These are phyloP conservation scores for Macaria notata DNA, from an alignment of 2,888 invertebrate genomes.

Conservation along the genomic window DNA sequence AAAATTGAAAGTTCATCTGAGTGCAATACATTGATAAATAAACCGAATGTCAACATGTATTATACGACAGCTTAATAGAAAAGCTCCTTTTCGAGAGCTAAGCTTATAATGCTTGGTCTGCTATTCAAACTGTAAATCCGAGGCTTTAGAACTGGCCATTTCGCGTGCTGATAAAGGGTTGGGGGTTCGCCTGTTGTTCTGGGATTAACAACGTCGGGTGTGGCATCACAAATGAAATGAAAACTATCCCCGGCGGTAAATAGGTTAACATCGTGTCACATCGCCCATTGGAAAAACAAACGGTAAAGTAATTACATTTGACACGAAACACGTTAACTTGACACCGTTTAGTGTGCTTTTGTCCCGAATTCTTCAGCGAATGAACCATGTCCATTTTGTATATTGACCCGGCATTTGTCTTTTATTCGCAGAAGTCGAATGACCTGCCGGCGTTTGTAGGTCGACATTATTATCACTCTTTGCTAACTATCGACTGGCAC, in stretches of 20 bases:
- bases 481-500: conserved; percentile 13
- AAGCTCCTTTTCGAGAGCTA: no score
- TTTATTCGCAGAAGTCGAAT: conserved; percentile 5
- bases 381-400: conserved; percentile 20
- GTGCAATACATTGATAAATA: no score
- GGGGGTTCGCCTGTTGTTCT: conserved; percentile 42
- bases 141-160: conserved; percentile 12
- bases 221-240: conserved; percentile 43
- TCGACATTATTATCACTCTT: conserved; percentile 19
- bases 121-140: conserved; percentile 2
- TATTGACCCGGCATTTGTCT: conserved; percentile 19
- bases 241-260: conserved; percentile 44
- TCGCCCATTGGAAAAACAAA: conserved; percentile 42
- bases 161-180: no score
- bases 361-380: conserved; percentile 30
- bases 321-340: conserved; percentile 48
- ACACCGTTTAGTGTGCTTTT: conserved; percentile 32
- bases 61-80: background rate
- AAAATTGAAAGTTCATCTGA: no score
- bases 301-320: conserved; percentile 47
- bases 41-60: no score
- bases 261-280: conserved; percentile 58
- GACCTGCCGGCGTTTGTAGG: conserved; percentile 15
- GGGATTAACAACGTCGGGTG: conserved; percentile 39
- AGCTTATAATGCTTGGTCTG: no score